These are phyloP conservation scores for Hassar affinis DNA, from an alignment of 2,113 vertebrate species.

Conservation along the genomic window DNA sequence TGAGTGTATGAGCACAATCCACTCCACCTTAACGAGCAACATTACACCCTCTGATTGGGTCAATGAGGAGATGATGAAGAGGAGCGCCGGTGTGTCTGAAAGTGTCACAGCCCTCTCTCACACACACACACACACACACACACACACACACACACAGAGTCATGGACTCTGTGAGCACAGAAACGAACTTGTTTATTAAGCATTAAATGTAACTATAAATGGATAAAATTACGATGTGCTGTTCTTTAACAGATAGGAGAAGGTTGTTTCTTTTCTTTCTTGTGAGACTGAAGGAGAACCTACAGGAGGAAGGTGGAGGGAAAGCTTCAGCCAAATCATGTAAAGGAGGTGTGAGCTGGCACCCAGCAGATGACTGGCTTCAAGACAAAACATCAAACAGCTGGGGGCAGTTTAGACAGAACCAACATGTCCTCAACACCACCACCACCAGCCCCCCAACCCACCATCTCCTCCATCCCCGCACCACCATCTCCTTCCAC, in stretches of 20 bases:
- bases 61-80: constrained; percentile 5
- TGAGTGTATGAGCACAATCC: background rate
- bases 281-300: no score
- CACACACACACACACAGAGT: background rate
- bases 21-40: constrained; percentile 22
- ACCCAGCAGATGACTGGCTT: no score
- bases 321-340: no score
- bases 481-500: no score
- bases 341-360: no score
- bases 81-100: background rate
- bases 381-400: no score
- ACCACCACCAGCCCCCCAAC: no score
- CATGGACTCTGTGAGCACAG: background rate
- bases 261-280: background rate
- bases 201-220: background rate
- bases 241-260: background rate
- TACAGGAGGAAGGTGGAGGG: background rate
- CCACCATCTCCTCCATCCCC: no score
- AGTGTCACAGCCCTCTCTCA: background rate
- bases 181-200: background rate
- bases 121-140: background rate
- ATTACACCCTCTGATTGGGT: constrained; percentile 8
- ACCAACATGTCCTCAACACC: no score
- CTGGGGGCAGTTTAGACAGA: no score
- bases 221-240: background rate